Conservation (phyloP, 2,113 vertebrate genomes). For the Fregetta grallaria region DNA sequence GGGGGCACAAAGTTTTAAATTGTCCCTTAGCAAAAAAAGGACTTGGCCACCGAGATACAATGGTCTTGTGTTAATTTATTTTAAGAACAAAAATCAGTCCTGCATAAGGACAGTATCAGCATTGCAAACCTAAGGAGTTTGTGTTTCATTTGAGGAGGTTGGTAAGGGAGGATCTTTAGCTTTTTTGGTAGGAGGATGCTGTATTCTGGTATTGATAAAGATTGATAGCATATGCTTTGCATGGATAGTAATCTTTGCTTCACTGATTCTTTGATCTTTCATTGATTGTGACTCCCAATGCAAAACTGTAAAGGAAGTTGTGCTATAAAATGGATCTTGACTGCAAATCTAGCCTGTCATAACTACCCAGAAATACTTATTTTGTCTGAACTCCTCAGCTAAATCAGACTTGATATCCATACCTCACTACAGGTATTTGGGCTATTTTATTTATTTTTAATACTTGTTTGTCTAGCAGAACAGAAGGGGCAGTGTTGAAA, state of each 20-base stretch:
- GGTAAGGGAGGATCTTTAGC: not conserved
- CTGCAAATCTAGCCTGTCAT: not conserved
- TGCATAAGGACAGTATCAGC: not conserved
- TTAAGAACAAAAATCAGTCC: not conserved
- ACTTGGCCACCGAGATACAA: not conserved
- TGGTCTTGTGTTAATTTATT: not conserved
- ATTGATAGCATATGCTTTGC: not conserved
- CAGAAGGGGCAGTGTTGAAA: not conserved
- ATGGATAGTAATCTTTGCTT: not conserved
- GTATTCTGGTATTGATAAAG: not conserved
- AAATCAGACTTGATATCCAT: not conserved
- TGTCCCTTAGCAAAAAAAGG: not conserved
- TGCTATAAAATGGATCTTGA: not conserved
- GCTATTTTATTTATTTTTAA: not conserved
- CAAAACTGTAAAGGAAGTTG: not conserved
- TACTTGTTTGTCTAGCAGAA: not conserved
- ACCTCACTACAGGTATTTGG: not conserved
- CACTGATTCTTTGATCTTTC: not conserved
- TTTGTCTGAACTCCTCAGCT: not conserved
- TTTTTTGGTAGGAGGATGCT: not conserved
- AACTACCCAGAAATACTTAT: not conserved
- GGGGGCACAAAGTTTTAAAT: not conserved
- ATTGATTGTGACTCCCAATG: not conserved
- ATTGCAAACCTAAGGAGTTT: not conserved
- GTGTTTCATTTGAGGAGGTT: not conserved